Evolutionary conservation across 2,797 vertebrate genomes (phyloP), one percentile per base, ranked within the genome.

Genomic region (Onychomys leucogaster): DNA sequence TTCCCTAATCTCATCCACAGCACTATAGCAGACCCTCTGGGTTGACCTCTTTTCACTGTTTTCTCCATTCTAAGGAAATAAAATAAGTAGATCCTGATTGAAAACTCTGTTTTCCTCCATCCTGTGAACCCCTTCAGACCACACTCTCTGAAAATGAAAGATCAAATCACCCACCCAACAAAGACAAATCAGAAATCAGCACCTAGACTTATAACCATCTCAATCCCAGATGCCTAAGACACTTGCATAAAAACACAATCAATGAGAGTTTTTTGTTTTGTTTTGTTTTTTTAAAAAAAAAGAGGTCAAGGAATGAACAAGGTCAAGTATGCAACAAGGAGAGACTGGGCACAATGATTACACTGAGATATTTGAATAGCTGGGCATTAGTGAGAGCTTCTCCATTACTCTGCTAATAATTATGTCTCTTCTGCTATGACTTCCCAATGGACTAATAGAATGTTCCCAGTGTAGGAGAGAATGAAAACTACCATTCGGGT

Each of bases 351-450:
- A 98, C 97, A 98, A 98, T 98, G 99, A 99, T 99, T 99, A 99
- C 99, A 99, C 99, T 99, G 99, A 99, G 99, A 99, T 99, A 99
- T 99, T 99, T 99, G 99, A 99, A 98, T 99, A 99, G 98, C 99
- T 99, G 98, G 99, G 99, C 99, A 99, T 99, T 99, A 99, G 98
- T 98, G 98, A 98, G 98, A 99, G 98, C 98, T 98, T 99, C 98
- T 98, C 99, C 98, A 99, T 99, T 99, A 99, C 99, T 99, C 99
- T 99, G 98, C 98, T 99, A 99, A 99, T 99, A 99, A 99, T 99
- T 99, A 99, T 98, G 99, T 99, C 99, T 98, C 98, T 99, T 99
- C 99, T 92, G 88, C 98, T 98, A 98, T 99, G 99, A 99, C 99
- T 99, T 99, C 99, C 99, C 99, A 98, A 97, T 99, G 99, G 99